Evolutionary conservation across 2,797 vertebrate species (phyloP).

Genomic region (Rallus crepitans): DNA sequence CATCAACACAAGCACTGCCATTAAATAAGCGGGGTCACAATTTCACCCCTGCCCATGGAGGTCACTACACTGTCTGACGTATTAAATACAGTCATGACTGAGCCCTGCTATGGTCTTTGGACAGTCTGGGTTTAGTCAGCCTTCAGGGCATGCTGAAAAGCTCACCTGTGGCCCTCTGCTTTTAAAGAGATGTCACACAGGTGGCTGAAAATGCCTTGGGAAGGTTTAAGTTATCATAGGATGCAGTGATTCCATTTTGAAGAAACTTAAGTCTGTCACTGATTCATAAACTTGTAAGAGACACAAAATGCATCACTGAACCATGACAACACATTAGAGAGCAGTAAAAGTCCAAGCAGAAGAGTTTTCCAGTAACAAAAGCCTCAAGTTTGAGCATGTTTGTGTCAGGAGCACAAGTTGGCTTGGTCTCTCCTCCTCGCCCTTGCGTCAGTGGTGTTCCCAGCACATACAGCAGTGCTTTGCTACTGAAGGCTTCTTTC

Average conservation of each 20-base stretch:
- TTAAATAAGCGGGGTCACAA: not conserved
- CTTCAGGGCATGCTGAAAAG: not conserved
- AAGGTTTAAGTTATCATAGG: not conserved
- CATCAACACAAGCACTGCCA: fast-evolving
- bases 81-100: not conserved
- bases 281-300: not conserved
- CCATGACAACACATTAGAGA: not conserved
- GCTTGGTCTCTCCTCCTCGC: not conserved
- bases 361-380: not conserved
- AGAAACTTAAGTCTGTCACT: not conserved
- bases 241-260: not conserved
- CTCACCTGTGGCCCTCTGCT: not conserved
- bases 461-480: not conserved
- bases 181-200: not conserved
- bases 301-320: not conserved
- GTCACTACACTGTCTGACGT: not conserved
- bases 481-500: not conserved
- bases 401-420: not conserved
- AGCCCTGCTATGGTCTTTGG: not conserved
- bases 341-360: not conserved
- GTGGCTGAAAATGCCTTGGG: not conserved
- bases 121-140: not conserved
- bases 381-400: not conserved
- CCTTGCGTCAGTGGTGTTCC: fast-evolving
- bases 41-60: not conserved